A percentile compares a stretch with the other conserved stretches of the same genome.
These are phyloP conservation scores for Tigriopus californicus DNA, from an alignment of 2,888 invertebrate species.

Conservation along the genomic window DNA sequence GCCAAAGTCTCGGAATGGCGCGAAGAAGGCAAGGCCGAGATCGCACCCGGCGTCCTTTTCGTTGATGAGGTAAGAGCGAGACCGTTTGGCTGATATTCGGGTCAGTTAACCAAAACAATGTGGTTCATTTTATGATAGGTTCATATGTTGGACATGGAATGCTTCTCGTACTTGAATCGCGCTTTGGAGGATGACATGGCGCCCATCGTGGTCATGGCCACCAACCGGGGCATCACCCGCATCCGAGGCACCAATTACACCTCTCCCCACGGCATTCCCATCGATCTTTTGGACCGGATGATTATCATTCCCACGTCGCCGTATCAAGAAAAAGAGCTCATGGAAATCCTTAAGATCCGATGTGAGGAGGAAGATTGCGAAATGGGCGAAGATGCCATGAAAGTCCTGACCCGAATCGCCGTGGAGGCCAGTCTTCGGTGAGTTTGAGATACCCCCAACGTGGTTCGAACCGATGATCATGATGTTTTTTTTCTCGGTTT, in stretches of 20 bases:
- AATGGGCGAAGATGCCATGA: constrained; percentile 72
- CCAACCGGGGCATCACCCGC: constrained; percentile 73
- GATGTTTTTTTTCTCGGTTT: no score
- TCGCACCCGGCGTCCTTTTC: constrained; percentile 91
- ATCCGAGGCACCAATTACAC: constrained; percentile 84
- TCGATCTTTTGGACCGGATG: constrained; percentile 84
- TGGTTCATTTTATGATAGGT: no score
- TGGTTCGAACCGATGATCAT: no score
- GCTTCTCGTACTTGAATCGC: constrained; percentile 92
- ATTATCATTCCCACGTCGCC: constrained; percentile 81
- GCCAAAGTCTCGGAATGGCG: constrained; percentile 94
- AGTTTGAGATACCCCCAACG: no score
- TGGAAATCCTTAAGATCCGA: constrained; percentile 74
- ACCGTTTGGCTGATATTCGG: no score
- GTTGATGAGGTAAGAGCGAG: constrained; percentile 53
- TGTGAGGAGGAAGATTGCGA: constrained; percentile 97
- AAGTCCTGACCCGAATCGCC: constrained; percentile 77
- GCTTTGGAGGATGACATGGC: constrained; percentile 93
- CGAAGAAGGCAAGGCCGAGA: constrained; percentile 97
- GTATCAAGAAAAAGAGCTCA: constrained; percentile 68
- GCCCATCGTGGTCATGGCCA: constrained; percentile 96
- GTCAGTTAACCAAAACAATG: no score
- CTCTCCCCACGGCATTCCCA: constrained; percentile 91
- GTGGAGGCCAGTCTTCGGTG: constrained; percentile 69
- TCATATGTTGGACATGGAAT: constrained; percentile 97